phyloP scores from a whole-genome alignment of 2,888 invertebrate genomes.

The Patella ulyssiponensis region DNA sequence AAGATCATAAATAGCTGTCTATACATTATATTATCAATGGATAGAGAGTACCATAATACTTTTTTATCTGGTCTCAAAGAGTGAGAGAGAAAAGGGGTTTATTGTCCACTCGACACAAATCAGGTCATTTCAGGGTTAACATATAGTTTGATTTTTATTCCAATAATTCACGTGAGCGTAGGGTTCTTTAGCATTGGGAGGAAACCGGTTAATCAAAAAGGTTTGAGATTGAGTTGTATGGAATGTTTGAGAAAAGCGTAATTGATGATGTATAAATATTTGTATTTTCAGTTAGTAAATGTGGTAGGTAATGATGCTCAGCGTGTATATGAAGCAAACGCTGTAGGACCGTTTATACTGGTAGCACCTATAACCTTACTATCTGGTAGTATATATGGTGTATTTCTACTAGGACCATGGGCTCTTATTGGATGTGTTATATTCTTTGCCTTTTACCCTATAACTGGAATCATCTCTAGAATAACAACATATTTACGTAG shows the following conservation, averaged over 20 bases:
- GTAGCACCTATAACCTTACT: conserved; percentile 75
- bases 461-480: conserved; percentile 73
- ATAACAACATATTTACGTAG: conserved; percentile 53
- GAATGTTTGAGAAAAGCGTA: background rate
- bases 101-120: too few relatives aligned
- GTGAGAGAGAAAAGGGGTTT: too few relatives aligned
- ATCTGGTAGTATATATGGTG: conserved; percentile 74
- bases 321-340: conserved; percentile 75
- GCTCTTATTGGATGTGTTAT: conserved; percentile 75
- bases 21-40: too few relatives aligned
- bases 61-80: too few relatives aligned
- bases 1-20: too few relatives aligned
- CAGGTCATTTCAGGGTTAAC: too few relatives aligned
- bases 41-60: too few relatives aligned
- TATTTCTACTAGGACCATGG: conserved; percentile 75
- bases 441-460: conserved; percentile 75
- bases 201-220: too few relatives aligned
- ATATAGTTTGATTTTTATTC: too few relatives aligned
- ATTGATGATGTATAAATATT: conserved; percentile 34
- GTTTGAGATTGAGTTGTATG: background rate
- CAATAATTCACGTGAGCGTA: too few relatives aligned
- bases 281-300: conserved; percentile 74
- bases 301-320: conserved; percentile 77
- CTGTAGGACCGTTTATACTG: conserved; percentile 75
- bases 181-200: too few relatives aligned